These are phyloP conservation scores for Bungarus multicinctus DNA, from an alignment of 2,113 vertebrate species.

Conservation along the genomic window DNA sequence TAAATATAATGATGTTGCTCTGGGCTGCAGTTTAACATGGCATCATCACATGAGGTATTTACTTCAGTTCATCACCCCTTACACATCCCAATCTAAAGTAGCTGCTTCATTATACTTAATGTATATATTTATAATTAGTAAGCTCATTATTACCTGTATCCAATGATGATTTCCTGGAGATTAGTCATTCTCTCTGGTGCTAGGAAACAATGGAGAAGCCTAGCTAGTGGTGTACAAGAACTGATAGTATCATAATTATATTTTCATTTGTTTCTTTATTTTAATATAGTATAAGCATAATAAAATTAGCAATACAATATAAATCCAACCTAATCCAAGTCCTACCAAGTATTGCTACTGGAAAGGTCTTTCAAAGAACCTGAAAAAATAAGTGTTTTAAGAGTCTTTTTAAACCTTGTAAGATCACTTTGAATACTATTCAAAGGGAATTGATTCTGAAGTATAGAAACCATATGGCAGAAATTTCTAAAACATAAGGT, in stretches of 20 bases:
- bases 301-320: not conserved
- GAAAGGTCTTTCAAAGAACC: not conserved
- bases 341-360: not conserved
- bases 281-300: not conserved
- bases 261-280: not conserved
- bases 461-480: not conserved
- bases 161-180: conserved; percentile 1
- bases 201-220: conserved; percentile 9
- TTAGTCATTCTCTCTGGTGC: conserved; percentile 3
- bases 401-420: not conserved
- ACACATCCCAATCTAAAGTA: not conserved
- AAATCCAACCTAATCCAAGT: not conserved
- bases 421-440: not conserved
- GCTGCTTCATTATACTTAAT: not conserved
- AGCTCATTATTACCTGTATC: conserved; percentile 10
- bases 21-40: not conserved
- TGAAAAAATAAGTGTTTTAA: not conserved
- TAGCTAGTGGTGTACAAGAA: not conserved
- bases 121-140: not conserved
- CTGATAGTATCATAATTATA: not conserved
- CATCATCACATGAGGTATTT: not conserved
- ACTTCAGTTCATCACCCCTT: not conserved
- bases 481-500: not conserved
- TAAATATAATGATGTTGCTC: not conserved
- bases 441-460: not conserved